These are phyloP conservation scores for Oscheius myriophilus DNA, from an alignment of 2,888 invertebrate genomes.

Conservation along the genomic window DNA sequence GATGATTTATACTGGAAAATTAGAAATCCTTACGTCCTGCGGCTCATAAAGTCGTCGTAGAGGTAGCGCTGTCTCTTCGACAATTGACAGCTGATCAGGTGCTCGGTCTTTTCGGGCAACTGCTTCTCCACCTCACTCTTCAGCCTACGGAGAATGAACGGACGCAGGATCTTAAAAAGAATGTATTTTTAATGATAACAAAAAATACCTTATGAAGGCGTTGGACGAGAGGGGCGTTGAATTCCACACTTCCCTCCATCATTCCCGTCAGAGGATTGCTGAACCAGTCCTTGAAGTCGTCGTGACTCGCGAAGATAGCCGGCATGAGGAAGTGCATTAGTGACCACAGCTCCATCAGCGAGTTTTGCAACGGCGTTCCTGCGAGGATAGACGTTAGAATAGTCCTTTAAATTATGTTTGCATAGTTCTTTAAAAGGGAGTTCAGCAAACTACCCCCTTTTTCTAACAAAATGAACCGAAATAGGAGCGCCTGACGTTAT, in stretches of 20 bases:
- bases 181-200: background rate
- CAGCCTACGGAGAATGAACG: constrained; percentile 88
- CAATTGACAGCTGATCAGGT: constrained; percentile 89
- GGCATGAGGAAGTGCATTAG: constrained; percentile 98
- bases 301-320: constrained; percentile 91
- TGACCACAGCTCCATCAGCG: constrained; percentile 95
- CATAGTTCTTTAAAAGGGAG: too few relatives aligned
- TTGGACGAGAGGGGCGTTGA: constrained; percentile 87
- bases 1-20: constrained; percentile 32
- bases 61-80: constrained; percentile 94
- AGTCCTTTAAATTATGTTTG: too few relatives aligned
- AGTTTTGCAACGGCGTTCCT: constrained; percentile 89
- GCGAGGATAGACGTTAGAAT: background rate
- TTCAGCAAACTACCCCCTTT: too few relatives aligned
- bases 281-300: constrained; percentile 95
- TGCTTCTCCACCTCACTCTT: constrained; percentile 96
- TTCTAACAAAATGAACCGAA: too few relatives aligned
- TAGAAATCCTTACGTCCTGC: constrained; percentile 81
- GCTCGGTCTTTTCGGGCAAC: constrained; percentile 95
- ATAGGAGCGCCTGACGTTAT: too few relatives aligned
- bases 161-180: constrained; percentile 81
- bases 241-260: constrained; percentile 91
- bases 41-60: constrained; percentile 99
- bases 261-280: constrained; percentile 94
- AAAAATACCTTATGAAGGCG: constrained; percentile 81